phyloP scores from a whole-genome alignment of 1,140 invertebrate species.

The Neuroterus valhalla region DNA sequence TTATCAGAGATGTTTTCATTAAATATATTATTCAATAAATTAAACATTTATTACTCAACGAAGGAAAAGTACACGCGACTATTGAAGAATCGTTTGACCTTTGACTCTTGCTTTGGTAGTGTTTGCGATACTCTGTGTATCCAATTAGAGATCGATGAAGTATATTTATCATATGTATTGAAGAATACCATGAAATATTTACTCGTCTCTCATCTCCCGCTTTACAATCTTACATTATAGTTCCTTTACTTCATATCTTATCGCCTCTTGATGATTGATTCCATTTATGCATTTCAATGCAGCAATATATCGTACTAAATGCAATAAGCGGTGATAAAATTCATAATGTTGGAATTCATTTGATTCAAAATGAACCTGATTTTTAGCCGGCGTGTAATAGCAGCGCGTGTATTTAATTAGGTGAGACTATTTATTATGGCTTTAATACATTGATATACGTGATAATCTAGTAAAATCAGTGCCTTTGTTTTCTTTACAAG shows the following conservation, averaged over 20 bases:
- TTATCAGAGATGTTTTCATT: no score
- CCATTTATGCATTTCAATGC: neutral
- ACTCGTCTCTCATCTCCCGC: neutral
- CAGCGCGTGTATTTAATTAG: no score
- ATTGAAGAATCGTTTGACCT: conserved; percentile 12
- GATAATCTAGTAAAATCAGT: neutral
- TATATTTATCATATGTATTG: neutral
- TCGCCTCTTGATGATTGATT: neutral
- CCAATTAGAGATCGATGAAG: conserved; percentile 16
- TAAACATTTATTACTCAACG: neutral
- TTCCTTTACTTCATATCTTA: neutral
- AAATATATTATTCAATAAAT: neutral
- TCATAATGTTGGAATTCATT: no score
- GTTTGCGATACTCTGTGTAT: neutral
- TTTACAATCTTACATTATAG: neutral
- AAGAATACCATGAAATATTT: neutral
- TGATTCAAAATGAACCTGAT: no score
- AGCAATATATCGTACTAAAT: neutral
- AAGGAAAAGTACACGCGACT: conserved; percentile 24
- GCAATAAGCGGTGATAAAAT: no score
- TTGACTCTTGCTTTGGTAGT: neutral
- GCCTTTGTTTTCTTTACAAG: neutral
- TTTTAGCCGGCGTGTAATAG: no score
- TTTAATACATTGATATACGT: neutral
- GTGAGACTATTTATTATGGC: neutral